Percentiles rank a stretch among this genome's conserved stretches.
These are phyloP conservation scores for Synergus umbraculus DNA, from an alignment of 2,888 invertebrate species.

Conservation along the genomic window DNA sequence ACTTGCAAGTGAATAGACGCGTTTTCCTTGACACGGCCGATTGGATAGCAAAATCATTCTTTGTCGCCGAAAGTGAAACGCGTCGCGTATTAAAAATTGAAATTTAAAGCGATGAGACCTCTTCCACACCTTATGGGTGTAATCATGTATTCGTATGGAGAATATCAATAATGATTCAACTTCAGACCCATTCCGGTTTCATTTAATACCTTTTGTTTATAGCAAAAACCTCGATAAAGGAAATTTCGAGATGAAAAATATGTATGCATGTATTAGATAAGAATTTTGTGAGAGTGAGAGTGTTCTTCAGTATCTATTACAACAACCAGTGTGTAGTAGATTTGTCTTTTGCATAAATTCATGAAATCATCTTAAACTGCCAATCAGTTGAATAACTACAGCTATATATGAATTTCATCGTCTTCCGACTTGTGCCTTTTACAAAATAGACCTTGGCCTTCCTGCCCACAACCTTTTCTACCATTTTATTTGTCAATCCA, in stretches of 20 bases:
- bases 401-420: background rate
- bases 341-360: background rate
- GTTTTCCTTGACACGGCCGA: constrained; percentile 73
- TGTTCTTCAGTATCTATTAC: background rate
- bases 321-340: background rate
- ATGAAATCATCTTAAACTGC: background rate
- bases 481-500: background rate
- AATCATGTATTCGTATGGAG: background rate
- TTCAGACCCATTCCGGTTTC: too few species aligned
- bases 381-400: background rate
- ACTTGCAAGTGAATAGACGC: constrained; percentile 66
- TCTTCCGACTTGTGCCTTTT: background rate
- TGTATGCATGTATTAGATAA: too few species aligned
- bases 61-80: constrained; percentile 67
- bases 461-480: background rate
- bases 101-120: background rate
- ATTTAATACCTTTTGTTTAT: too few species aligned
- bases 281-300: background rate
- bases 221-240: too few species aligned
- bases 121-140: background rate
- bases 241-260: too few species aligned
- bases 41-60: constrained; percentile 62
- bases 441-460: background rate
- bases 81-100: background rate
- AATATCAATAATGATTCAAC: too few species aligned